Percentiles rank a stretch among this genome's conserved stretches.
Conservation (phyloP, 35 echinoderm and acorn worm genomes). For the Ophiothrix spiculata region DNA sequence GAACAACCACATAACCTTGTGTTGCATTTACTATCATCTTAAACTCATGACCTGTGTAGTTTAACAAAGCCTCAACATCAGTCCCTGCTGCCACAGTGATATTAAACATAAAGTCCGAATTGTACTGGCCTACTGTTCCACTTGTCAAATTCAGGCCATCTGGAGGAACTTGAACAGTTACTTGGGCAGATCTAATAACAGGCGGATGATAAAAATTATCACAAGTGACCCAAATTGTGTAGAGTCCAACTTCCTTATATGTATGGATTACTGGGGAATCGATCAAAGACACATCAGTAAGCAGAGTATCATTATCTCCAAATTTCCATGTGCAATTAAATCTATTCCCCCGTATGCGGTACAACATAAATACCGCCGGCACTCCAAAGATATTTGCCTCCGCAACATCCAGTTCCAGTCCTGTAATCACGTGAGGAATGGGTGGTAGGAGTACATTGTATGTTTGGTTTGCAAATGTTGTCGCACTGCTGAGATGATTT, state of each 20-base stretch:
- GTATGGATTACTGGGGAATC: conserved; percentile 54
- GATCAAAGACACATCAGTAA: conserved; percentile 46
- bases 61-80: conserved; percentile 30
- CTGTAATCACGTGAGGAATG: conserved; percentile 45
- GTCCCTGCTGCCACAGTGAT: conserved; percentile 54
- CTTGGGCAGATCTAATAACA: conserved; percentile 20
- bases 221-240: conserved; percentile 42
- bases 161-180: conserved; percentile 45
- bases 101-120: conserved; percentile 49
- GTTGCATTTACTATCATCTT: conserved; percentile 14
- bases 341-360: conserved; percentile 44
- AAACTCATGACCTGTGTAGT: conserved; percentile 27
- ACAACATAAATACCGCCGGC: conserved; percentile 45
- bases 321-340: conserved; percentile 78
- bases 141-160: conserved; percentile 50
- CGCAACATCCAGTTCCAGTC: conserved; percentile 32
- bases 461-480: conserved; percentile 39
- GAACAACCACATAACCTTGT: conserved; percentile 34
- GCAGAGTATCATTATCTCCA: conserved; percentile 44
- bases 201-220: conserved; percentile 53
- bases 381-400: conserved; percentile 41
- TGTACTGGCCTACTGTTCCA: conserved; percentile 41
- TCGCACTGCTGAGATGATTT: conserved; percentile 59
- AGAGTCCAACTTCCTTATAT: conserved; percentile 29
- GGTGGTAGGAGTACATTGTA: conserved; percentile 67